These are phyloP conservation scores for Dufourea novaeangliae DNA, from an alignment of 1,140 invertebrate genomes.

Conservation along the genomic window DNA sequence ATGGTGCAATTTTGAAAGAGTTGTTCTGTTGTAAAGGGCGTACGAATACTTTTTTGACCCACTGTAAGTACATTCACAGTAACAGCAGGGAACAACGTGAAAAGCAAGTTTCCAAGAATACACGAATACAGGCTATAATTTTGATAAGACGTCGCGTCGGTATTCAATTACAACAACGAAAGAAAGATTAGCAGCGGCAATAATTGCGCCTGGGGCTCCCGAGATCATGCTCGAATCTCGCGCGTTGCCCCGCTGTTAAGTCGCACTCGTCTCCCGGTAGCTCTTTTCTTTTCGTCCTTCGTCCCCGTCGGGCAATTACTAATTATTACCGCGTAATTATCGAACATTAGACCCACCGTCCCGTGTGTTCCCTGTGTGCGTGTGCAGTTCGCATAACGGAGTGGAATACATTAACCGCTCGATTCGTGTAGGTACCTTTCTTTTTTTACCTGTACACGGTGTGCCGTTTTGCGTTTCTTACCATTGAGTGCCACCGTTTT, in stretches of 20 bases:
- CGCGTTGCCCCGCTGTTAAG: constrained; percentile 29
- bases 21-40: no score
- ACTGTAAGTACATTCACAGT: no score
- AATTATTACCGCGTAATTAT: constrained; percentile 75
- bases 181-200: constrained; percentile 27
- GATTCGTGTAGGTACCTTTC: constrained; percentile 67
- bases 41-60: no score
- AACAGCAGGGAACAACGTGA: not conserved
- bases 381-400: constrained; percentile 66
- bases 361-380: constrained; percentile 28
- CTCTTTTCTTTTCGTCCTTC: constrained; percentile 13
- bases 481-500: not conserved
- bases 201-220: constrained; percentile 54
- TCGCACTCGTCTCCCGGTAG: constrained; percentile 6
- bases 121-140: constrained; percentile 43
- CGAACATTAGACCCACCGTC: constrained; percentile 66
- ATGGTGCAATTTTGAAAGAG: no score
- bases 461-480: constrained; percentile 4
- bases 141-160: constrained; percentile 55
- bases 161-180: constrained; percentile 60
- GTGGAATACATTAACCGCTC: constrained; percentile 73
- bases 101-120: constrained; percentile 43
- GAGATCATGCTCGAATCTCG: constrained; percentile 70
- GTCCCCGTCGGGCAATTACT: constrained; percentile 62
- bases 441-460: constrained; percentile 48